A percentile compares a stretch with the other conserved stretches of the same genome.
Evolutionary conservation across 2,113 vertebrate species (phyloP).

Genomic region (Monopterus albus): DNA sequence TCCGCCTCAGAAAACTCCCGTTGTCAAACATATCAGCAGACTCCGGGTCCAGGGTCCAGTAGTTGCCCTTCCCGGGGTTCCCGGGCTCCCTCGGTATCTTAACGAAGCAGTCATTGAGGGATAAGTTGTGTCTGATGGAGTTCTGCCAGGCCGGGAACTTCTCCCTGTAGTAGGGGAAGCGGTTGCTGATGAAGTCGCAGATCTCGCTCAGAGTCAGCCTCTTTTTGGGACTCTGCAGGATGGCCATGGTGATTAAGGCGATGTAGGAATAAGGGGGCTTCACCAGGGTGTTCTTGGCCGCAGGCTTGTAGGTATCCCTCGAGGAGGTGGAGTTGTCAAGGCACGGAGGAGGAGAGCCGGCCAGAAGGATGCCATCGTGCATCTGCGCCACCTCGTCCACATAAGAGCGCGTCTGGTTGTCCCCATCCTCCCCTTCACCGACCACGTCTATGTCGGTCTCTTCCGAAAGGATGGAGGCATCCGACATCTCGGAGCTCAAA

Average conservation of each 20-base stretch:
- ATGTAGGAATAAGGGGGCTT: constrained; percentile 96
- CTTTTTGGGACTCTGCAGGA: constrained; percentile 94
- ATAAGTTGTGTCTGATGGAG: constrained; percentile 89
- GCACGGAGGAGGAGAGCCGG: constrained; percentile 76
- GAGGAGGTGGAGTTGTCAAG: constrained; percentile 75
- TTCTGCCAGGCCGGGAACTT: constrained; percentile 92
- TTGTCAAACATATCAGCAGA: constrained; percentile 95
- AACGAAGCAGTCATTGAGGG: constrained; percentile 89
- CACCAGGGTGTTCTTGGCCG: constrained; percentile 88
- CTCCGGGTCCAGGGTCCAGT: constrained; percentile 93
- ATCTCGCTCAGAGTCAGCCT: constrained; percentile 92
- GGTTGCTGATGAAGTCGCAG: constrained; percentile 89
- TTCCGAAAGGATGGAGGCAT: constrained; percentile 91
- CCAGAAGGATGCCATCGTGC: constrained; percentile 81
- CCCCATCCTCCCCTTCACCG: constrained; percentile 89
- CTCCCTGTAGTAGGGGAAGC: constrained; percentile 88
- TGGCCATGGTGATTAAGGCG: constrained; percentile 94
- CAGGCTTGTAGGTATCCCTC: constrained; percentile 80
- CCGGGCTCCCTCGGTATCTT: constrained; percentile 91
- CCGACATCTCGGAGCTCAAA: constrained; percentile 95
- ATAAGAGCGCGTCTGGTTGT: constrained; percentile 79
- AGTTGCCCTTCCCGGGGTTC: constrained; percentile 92
- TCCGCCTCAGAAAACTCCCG: constrained; percentile 89
- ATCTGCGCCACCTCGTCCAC: constrained; percentile 87
- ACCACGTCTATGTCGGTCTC: constrained; percentile 96